phyloP scores from a whole-genome alignment of 2,797 vertebrate genomes.

The Thunnus albacares region DNA sequence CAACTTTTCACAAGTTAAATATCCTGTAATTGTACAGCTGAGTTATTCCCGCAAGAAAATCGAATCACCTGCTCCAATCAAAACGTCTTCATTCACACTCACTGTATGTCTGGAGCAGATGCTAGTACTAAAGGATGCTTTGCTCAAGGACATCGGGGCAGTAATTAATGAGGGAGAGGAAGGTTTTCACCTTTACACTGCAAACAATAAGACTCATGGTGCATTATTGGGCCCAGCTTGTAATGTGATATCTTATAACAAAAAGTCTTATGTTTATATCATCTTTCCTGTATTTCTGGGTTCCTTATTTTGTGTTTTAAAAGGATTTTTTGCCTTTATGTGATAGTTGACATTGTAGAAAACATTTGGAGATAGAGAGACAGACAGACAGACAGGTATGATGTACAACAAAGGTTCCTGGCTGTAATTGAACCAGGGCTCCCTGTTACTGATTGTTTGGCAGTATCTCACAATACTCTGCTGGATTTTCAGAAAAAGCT shows the following conservation, averaged over 20 bases:
- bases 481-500: slow-evolving; percentile 43
- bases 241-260: background rate
- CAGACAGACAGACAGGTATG: no score
- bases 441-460: background rate
- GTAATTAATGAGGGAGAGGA: background rate
- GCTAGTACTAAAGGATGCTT: background rate
- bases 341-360: background rate
- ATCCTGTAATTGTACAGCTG: background rate
- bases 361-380: no score
- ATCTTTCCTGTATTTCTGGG: background rate
- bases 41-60: background rate
- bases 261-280: background rate
- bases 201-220: background rate
- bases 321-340: background rate
- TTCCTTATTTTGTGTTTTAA: background rate
- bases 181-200: background rate
- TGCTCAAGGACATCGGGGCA: background rate
- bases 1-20: background rate
- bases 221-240: slow-evolving; percentile 2
- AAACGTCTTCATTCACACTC: background rate
- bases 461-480: slow-evolving; percentile 16
- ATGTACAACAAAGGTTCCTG: no score
- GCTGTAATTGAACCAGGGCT: no score
- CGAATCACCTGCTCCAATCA: no score
- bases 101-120: background rate